These are phyloP conservation scores for Rhombomys opimus DNA, from an alignment of 2,113 vertebrate species.

Conservation along the genomic window DNA sequence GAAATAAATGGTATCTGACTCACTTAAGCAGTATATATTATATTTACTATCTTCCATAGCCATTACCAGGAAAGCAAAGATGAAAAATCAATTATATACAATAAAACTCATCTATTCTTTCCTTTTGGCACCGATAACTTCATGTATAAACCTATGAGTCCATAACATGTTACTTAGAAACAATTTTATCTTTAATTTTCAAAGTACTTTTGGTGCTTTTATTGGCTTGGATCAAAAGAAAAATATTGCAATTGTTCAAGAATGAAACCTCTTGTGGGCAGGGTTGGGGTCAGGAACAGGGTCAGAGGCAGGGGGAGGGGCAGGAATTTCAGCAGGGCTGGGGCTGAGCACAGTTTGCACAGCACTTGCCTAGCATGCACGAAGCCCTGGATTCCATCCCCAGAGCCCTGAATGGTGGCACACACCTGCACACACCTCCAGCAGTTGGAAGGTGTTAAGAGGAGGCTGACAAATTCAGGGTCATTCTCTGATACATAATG, in stretches of 20 bases:
- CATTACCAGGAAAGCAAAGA: slow-evolving; percentile 53
- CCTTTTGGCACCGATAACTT: background rate
- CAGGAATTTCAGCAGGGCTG: background rate
- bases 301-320: background rate
- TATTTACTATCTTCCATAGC: slow-evolving; percentile 44
- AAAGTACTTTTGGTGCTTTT: slow-evolving; percentile 4
- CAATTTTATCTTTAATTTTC: slow-evolving; percentile 23
- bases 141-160: background rate
- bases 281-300: background rate
- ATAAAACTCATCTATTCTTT: slow-evolving; percentile 14
- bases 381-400: background rate
- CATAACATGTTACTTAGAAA: background rate
- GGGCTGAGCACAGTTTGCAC: background rate
- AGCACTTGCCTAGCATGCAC: background rate
- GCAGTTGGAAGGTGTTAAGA: too few species aligned
- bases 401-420: background rate
- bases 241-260: background rate
- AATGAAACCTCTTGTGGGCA: background rate
- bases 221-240: background rate
- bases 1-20: slow-evolving; percentile 46
- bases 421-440: background rate
- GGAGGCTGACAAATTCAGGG: background rate
- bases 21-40: slow-evolving; percentile 11
- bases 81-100: slow-evolving; percentile 51
- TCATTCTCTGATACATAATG: too few species aligned